Evolutionary conservation across 2,113 vertebrate genomes (phyloP), one percentile per base, ranked within the genome.

Genomic region (Lucifuga dentata): DNA sequence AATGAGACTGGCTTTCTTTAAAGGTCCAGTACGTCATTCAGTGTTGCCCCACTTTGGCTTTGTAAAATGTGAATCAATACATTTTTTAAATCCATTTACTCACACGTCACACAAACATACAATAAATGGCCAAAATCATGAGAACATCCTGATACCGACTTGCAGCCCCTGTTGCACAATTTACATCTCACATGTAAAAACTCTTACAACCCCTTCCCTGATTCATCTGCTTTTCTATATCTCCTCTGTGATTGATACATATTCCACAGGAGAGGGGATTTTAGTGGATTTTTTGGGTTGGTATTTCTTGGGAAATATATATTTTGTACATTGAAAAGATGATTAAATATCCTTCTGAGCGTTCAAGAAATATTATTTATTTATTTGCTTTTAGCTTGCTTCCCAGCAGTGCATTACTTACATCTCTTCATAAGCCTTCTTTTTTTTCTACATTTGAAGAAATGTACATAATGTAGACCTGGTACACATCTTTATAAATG

Each of bases 161-260:
- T 77, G 44, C 66, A 63, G 52, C 20, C 44, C 2, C 10, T 49
- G 44, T 84, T 86, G 72, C 78, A 71, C 75, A 76, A 68, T 74
- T 56, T 40, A 38, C 52, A 44, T 58, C 11, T 73, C 48, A 35
- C 49, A 68, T 60, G 43, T 59, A 46, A 29, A 35, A 70, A 67
- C 13, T 17, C 76, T 57, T 51, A 19, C 8, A 46, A 71, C 71
- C 74, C 71, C 61, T 64, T 78, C 70, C 77, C 74, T 7, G 46
- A 76, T 21, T 61, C 70, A 79, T 85, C 80, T 85, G 80, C 69
- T 85, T 83, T 57, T 61, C 53, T 56, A 79, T 61, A 70, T 52
- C 36, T 20, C 20, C 10, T n/a, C 44, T 32, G 26, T 23, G n/a
- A 16, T 29, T 33, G 43, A 46, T 55, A 12, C 24, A 26, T 10